phyloP scores from a whole-genome alignment of 1,140 invertebrate species.

The Oppia nitens region DNA sequence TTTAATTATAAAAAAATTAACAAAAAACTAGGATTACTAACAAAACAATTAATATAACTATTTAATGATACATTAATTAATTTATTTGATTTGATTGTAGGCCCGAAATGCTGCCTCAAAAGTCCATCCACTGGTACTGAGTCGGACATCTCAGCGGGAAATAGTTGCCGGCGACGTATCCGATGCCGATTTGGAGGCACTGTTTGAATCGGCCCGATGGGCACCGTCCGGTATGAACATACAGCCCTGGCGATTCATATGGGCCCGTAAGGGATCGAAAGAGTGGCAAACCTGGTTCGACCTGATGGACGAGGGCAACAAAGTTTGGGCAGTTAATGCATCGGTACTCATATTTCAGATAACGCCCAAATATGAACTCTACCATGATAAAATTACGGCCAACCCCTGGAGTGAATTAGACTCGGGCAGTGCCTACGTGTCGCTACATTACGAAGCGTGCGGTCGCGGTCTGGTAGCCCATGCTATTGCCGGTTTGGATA shows the following conservation, averaged over 20 bases:
- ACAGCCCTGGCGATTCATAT: conserved; percentile 7
- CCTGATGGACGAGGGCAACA: background rate
- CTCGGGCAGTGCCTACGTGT: conserved; percentile 1
- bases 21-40: no score
- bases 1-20: no score
- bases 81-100: no score
- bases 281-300: conserved; percentile 2
- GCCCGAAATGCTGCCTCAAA: no score
- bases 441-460: background rate
- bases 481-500: conserved; percentile 5
- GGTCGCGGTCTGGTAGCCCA: conserved; percentile 5
- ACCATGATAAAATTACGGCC: background rate
- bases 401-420: background rate
- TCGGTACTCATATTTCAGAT: background rate
- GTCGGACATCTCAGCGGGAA: background rate
- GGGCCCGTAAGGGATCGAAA: background rate
- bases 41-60: no score
- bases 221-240: conserved; percentile 3
- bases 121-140: conserved; percentile 8
- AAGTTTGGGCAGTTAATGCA: conserved; percentile 7
- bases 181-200: conserved; percentile 1
- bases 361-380: background rate
- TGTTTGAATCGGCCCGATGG: conserved; percentile 13
- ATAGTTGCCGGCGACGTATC: background rate
- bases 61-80: no score